Percentiles rank a stretch among this genome's conserved stretches.
phyloP scores from a whole-genome alignment of 2,797 vertebrate species.

The Pempheris klunzingeri region DNA sequence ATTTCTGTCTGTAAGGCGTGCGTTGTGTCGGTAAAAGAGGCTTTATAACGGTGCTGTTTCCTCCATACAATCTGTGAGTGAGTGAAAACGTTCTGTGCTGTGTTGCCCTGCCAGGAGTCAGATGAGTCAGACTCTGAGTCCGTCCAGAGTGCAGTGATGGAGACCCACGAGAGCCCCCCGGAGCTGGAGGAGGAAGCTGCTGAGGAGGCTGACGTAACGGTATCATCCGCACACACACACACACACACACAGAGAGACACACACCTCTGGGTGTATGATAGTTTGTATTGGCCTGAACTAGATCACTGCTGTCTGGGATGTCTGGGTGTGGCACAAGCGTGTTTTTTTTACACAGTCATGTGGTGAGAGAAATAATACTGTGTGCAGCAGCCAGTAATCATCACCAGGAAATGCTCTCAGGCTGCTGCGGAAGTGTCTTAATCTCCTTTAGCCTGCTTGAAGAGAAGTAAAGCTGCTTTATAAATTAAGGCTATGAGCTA shows the following conservation, averaged over 20 bases:
- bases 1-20: background rate
- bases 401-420: conserved; percentile 36
- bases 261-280: background rate
- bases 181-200: conserved; percentile 58
- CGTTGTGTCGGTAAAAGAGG: background rate
- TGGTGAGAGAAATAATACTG: background rate
- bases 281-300: background rate
- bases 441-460: background rate
- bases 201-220: conserved; percentile 51
- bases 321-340: conserved; percentile 45
- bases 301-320: background rate
- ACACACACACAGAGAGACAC: background rate
- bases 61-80: background rate
- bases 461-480: background rate
- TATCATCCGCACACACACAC: conserved; percentile 42
- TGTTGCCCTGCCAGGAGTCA: conserved; percentile 56
- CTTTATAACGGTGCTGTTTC: background rate
- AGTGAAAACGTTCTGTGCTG: no score
- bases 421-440: conserved; percentile 17
- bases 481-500: no score
- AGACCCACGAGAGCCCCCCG: conserved; percentile 18
- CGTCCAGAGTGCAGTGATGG: conserved; percentile 45
- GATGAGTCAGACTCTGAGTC: conserved; percentile 61
- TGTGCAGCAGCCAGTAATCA: conserved; percentile 23
- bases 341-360: conserved; percentile 13